Percentiles rank a stretch among this genome's conserved stretches.
phyloP scores from a whole-genome alignment of 2,797 vertebrate genomes.

The Rhincodon typus region DNA sequence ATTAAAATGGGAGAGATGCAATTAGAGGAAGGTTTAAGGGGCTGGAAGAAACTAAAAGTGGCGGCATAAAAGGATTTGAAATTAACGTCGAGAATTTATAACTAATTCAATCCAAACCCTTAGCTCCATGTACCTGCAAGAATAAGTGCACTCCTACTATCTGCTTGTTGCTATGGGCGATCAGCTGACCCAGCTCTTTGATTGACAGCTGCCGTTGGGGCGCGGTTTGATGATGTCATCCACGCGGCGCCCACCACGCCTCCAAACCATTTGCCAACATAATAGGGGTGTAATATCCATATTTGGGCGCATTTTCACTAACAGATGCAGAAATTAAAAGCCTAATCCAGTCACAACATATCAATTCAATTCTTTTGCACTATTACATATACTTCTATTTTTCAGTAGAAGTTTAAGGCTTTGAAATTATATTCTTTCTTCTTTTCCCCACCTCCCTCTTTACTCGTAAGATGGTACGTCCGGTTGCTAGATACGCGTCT shows the following conservation, averaged over 20 bases:
- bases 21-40: no score
- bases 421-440: no score
- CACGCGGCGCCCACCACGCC: background rate
- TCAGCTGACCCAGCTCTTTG: background rate
- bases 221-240: background rate
- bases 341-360: background rate
- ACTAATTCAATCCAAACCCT: no score
- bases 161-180: background rate
- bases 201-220: background rate
- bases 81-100: no score
- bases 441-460: background rate
- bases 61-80: no score
- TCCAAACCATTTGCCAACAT: background rate
- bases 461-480: background rate
- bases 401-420: background rate
- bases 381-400: background rate
- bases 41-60: no score
- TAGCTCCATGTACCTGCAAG: no score
- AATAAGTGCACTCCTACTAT: background rate
- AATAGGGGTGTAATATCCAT: background rate
- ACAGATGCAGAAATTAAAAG: no score
- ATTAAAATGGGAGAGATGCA: no score
- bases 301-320: no score
- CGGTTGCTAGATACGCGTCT: background rate
- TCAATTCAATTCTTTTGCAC: accelerated